Conservation (phyloP, 2,888 invertebrate species). For the Cataglyphis altisquamis region DNA sequence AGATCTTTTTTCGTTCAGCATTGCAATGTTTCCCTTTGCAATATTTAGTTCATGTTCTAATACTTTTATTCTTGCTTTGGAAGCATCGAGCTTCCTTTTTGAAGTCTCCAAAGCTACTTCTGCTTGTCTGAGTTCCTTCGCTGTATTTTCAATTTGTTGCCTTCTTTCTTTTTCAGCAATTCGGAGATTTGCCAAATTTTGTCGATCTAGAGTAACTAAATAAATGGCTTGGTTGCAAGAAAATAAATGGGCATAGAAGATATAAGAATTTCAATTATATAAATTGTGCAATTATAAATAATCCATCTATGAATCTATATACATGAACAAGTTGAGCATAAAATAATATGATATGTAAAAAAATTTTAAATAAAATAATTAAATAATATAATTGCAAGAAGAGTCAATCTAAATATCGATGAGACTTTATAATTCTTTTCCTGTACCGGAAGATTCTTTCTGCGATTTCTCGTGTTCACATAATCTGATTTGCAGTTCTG, state of each 20-base stretch:
- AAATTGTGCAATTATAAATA: background rate
- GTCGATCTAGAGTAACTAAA: constrained; percentile 66
- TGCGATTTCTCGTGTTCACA: constrained; percentile 78
- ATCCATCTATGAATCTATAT: background rate
- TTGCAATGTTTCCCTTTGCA: constrained; percentile 88
- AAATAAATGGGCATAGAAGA: background rate
- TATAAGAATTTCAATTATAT: background rate
- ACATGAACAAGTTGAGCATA: background rate
- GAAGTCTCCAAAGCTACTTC: constrained; percentile 88
- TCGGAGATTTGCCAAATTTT: constrained; percentile 82
- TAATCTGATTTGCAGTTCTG: constrained; percentile 90
- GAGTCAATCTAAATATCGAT: background rate
- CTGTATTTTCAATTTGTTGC: constrained; percentile 88
- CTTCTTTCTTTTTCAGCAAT: constrained; percentile 88
- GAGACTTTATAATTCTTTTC: background rate
- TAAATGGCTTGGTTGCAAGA: background rate
- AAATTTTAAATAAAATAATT: constrained; percentile 11
- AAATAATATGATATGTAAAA: background rate
- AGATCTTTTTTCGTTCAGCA: constrained; percentile 89
- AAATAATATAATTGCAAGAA: background rate
- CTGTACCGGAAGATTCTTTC: constrained; percentile 63
- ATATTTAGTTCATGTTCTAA: constrained; percentile 89
- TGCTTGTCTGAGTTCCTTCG: constrained; percentile 88
- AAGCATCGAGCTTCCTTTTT: constrained; percentile 89
- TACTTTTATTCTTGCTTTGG: constrained; percentile 90